phyloP scores from a whole-genome alignment of 1,140 invertebrate species.

The Cherax quadricarinatus region DNA sequence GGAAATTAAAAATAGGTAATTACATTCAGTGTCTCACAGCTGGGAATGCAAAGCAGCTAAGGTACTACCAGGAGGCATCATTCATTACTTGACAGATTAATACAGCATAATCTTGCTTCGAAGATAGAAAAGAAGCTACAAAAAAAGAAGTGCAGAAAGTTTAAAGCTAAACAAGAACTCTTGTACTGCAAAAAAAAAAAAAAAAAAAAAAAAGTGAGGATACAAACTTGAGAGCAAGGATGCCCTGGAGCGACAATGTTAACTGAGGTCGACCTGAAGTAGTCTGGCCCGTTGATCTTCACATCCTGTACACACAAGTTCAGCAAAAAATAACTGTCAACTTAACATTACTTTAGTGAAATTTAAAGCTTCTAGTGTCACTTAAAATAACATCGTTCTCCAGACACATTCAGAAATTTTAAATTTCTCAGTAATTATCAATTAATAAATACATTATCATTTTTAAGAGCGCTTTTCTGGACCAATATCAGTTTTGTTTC shows the following conservation, averaged over 20 bases:
- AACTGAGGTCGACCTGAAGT: conserved; percentile 5
- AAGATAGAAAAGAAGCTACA: neutral
- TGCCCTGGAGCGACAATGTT: conserved; percentile 28
- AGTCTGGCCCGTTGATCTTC: conserved; percentile 62
- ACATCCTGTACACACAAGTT: conserved; percentile 42
- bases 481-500: too few relatives aligned
- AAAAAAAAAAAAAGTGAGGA: neutral
- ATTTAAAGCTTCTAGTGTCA: neutral
- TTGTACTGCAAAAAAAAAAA: neutral
- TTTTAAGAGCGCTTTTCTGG: too few relatives aligned
- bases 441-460: too few relatives aligned
- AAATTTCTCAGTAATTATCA: too few relatives aligned
- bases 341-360: neutral
- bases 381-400: neutral
- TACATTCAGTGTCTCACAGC: neutral
- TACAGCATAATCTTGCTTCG: neutral
- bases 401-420: too few relatives aligned
- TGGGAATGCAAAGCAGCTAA: neutral
- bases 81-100: neutral
- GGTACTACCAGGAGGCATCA: neutral
- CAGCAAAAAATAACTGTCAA: neutral
- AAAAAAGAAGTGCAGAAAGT: neutral
- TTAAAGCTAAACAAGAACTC: neutral
- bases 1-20: too few relatives aligned
- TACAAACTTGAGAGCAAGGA: conserved; percentile 57